These are phyloP conservation scores for Aphyosemion australe DNA, from an alignment of 2,113 vertebrate species.

Conservation along the genomic window DNA sequence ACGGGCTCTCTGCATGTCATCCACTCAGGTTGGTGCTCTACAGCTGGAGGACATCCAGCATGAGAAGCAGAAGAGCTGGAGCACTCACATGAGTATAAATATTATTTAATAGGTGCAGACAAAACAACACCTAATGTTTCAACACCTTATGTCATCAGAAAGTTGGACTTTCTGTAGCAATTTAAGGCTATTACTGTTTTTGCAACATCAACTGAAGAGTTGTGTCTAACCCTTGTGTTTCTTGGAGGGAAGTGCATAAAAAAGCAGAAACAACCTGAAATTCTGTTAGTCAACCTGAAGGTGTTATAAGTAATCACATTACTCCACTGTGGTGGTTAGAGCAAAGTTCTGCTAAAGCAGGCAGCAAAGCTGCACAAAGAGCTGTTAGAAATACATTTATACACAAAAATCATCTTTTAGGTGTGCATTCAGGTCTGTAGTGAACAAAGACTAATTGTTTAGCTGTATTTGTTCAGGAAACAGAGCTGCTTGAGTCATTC, in stretches of 20 bases:
- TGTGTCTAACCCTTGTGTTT: constrained; percentile 1
- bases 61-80: too few relatives aligned
- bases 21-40: too few relatives aligned
- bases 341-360: constrained; percentile 10
- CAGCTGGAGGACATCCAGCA: too few relatives aligned
- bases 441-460: neutral
- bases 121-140: too few relatives aligned
- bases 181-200: neutral
- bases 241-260: constrained; percentile 17
- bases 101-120: too few relatives aligned
- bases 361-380: neutral
- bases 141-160: too few relatives aligned
- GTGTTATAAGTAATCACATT: constrained; percentile 35
- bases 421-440: neutral
- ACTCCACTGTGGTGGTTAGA: constrained; percentile 8
- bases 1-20: too few relatives aligned
- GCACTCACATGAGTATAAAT: too few relatives aligned
- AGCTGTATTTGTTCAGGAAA: constrained; percentile 7
- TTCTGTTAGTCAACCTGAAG: constrained; percentile 17
- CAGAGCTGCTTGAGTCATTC: constrained; percentile 19
- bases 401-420: too few relatives aligned
- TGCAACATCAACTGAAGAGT: constrained; percentile 15
- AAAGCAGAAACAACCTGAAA: constrained; percentile 35
- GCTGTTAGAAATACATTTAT: too few relatives aligned
- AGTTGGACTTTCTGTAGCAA: neutral